Evolutionary conservation across 2,888 invertebrate genomes (phyloP).

Genomic region (Pegoplata infirma): DNA sequence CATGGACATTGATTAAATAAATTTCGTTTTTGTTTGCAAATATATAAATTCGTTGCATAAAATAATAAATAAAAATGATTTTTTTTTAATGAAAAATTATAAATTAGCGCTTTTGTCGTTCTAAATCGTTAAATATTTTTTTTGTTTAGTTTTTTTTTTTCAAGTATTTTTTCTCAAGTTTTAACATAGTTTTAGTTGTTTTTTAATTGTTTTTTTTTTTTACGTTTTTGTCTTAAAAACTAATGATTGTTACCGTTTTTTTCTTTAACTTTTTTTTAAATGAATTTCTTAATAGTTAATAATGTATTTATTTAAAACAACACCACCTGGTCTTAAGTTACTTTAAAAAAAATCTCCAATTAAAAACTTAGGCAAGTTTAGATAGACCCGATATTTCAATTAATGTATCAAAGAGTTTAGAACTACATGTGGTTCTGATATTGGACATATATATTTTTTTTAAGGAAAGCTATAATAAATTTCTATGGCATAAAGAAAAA

Average conservation of each 20-base stretch:
- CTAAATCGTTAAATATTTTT: constrained; percentile 38
- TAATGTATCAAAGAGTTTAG: not conserved
- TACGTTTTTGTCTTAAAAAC: constrained; percentile 58
- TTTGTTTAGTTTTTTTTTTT: constrained; percentile 41
- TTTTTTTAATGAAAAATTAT: constrained; percentile 14
- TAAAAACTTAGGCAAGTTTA: constrained; percentile 15
- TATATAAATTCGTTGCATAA: constrained; percentile 39
- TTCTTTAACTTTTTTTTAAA: constrained; percentile 11
- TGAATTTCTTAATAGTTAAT: not conserved
- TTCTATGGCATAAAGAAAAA: constrained; percentile 78
- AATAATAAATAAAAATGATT: constrained; percentile 53
- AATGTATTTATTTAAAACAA: constrained; percentile 34
- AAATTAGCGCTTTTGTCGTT: constrained; percentile 27
- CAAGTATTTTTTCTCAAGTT: constrained; percentile 64
- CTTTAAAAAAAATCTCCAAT: constrained; percentile 38
- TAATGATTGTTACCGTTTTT: constrained; percentile 32
- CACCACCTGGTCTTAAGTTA: constrained; percentile 30
- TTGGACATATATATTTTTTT: constrained; percentile 60
- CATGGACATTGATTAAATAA: constrained; percentile 12
- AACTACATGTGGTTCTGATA: constrained; percentile 61
- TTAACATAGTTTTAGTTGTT: constrained; percentile 61
- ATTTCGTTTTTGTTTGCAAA: constrained; percentile 28
- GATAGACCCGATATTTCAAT: constrained; percentile 39
- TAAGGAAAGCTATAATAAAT: constrained; percentile 75
- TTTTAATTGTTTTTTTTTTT: constrained; percentile 24